Base-by-base conservation (phyloP, 2,797 vertebrate genomes). In the Microhierax caerulescens region DNA sequence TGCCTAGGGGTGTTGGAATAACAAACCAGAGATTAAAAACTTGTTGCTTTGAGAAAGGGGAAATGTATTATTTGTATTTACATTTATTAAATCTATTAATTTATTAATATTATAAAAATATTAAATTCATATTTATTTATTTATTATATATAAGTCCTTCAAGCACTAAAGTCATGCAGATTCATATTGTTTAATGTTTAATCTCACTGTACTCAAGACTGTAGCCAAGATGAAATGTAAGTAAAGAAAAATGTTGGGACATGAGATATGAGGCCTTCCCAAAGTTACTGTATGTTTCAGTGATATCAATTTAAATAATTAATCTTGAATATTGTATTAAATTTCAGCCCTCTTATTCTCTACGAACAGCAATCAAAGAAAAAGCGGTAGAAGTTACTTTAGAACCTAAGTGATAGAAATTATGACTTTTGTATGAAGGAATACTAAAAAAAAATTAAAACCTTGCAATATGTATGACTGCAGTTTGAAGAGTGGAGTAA, bases 21-120 rank as follows among this genome's bases (percentile, higher is more conserved):
- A 48, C 18, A 79, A 67, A 41, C 39, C n/a, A 23, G 8, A 36
- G 34, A 53, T 77, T 67, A 23, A 59, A 73, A 67, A 25, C 14
- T 14, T 54, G 7, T 48, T 76, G 9, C 36, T 72, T 56, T 59
- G 37, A 90, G 53, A 80, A 83, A 61, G 16, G 15, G 54, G 19
- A 74, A 75, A 27, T 87, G 47, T 4, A 85, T 72, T 75, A 25
- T 90, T 89, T 85, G 81, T n/a, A n/a, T n/a, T n/a, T n/a, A n/a
- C n/a, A n/a, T n/a, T n/a, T n/a, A n/a, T n/a, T n/a, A n/a, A n/a
- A n/a, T n/a, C n/a, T n/a, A n/a, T n/a, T n/a, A n/a, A n/a, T n/a
- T n/a, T n/a, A n/a, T n/a, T n/a, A n/a, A n/a, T n/a, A n/a, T n/a
- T n/a, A n/a, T n/a, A n/a, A n/a, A n/a, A n/a, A n/a, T n/a, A n/a